Conservation (phyloP, 2,888 invertebrate species). For the Pristionchus arcanus region DNA sequence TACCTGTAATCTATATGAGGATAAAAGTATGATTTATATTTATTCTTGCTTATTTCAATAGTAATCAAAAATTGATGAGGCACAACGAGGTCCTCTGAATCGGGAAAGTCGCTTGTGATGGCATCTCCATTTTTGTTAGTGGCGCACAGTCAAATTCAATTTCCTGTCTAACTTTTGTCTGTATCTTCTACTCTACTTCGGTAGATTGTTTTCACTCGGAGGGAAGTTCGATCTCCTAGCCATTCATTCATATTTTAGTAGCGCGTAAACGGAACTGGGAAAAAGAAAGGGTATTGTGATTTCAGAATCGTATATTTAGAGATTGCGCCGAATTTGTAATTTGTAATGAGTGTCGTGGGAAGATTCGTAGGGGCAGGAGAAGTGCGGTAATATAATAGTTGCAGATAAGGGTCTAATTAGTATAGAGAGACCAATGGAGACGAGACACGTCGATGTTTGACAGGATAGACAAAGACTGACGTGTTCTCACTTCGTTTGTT, state of each 20-base stretch:
- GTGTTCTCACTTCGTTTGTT: neutral
- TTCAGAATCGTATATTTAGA: conserved; percentile 6
- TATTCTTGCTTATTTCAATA: neutral
- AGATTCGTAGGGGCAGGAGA: neutral
- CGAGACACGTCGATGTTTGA: neutral
- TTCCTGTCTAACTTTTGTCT: neutral
- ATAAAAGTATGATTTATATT: conserved; percentile 17
- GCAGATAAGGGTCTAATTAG: neutral
- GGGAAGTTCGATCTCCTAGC: neutral
- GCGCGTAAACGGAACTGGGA: neutral
- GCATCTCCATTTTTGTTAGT: neutral
- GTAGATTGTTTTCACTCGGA: neutral
- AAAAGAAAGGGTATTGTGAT: conserved; percentile 11
- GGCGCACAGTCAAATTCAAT: neutral
- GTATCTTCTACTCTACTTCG: neutral
- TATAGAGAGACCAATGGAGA: neutral
- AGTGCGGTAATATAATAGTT: conserved; percentile 10
- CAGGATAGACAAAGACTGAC: neutral
- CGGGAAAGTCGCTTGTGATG: neutral
- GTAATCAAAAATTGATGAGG: neutral
- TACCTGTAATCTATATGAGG: conserved; percentile 52
- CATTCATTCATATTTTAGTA: conserved; percentile 9
- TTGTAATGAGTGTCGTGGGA: conserved; percentile 1
- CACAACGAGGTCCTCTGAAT: neutral
- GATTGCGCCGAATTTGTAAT: neutral